Evolutionary conservation across 2,797 vertebrate genomes (phyloP).

Genomic region (Enteromius thamalakanensis): DNA sequence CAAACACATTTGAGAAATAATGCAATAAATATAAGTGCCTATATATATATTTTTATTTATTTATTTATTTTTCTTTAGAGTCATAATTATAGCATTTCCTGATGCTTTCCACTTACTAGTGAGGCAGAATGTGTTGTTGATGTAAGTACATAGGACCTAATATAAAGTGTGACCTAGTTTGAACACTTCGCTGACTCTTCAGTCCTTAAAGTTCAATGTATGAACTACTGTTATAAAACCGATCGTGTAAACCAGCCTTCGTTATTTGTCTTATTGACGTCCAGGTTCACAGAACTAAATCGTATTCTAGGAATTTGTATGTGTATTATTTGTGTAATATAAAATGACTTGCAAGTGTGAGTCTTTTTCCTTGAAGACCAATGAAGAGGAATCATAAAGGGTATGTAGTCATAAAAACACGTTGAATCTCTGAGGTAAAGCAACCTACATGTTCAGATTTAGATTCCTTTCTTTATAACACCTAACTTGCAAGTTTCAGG

Average conservation of each 20-base stretch:
- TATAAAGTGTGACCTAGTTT: too few species aligned
- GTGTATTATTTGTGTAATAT: neutral
- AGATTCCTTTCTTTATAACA: slow-evolving; percentile 24
- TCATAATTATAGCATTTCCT: neutral
- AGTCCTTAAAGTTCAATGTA: neutral
- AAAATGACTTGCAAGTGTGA: neutral
- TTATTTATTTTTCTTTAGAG: neutral
- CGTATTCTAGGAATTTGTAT: slow-evolving; percentile 8
- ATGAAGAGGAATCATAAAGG: neutral
- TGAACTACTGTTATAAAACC: neutral
- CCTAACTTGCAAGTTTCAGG: slow-evolving; percentile 44
- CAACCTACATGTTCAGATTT: slow-evolving; percentile 42
- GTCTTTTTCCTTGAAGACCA: neutral
- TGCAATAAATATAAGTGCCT: too few species aligned
- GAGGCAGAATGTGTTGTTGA: neutral
- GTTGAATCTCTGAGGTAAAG: slow-evolving; percentile 2
- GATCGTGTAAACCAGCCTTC: neutral
- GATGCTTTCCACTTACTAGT: neutral
- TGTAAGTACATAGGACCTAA: too few species aligned
- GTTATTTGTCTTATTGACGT: neutral
- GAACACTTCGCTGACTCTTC: too few species aligned
- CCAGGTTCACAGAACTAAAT: neutral
- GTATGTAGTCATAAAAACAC: neutral
- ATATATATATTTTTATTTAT: too few species aligned
- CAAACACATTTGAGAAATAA: neutral